Evolutionary conservation across 2,797 vertebrate genomes (phyloP).

Genomic region (Crocidura indochinensis): DNA sequence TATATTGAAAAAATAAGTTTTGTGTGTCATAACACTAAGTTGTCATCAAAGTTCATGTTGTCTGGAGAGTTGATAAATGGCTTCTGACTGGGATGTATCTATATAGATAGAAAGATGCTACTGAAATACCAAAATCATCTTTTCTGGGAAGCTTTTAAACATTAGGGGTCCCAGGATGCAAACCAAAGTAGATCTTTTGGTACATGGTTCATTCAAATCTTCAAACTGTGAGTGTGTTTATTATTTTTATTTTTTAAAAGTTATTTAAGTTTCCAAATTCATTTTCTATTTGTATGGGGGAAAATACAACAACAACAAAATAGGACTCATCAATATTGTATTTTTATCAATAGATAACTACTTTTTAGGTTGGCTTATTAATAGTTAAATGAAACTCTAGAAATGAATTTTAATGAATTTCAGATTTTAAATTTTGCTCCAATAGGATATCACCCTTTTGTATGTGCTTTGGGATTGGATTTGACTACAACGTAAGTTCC

Average conservation of each 20-base stretch:
- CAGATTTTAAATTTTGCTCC: conserved; percentile 51
- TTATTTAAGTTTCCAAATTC: conserved; percentile 68
- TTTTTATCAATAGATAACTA: conserved; percentile 40
- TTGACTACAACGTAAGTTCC: background rate
- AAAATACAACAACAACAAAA: background rate
- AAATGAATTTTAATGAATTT: conserved; percentile 64
- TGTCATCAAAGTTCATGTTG: background rate
- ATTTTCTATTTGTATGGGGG: conserved; percentile 45
- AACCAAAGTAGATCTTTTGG: conserved; percentile 55
- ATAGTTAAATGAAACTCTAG: conserved; percentile 42
- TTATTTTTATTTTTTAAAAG: conserved; percentile 46
- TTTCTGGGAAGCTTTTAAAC: background rate
- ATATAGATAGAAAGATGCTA: background rate
- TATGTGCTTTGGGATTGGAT: conserved; percentile 12
- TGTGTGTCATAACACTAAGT: background rate
- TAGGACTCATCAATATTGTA: conserved; percentile 43
- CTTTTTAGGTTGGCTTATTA: conserved; percentile 25
- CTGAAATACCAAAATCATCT: conserved; percentile 23
- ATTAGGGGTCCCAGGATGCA: background rate
- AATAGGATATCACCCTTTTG: background rate
- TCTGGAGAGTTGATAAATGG: background rate
- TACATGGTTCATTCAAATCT: conserved; percentile 57
- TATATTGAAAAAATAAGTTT: conserved; percentile 44
- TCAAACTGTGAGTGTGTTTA: conserved; percentile 35
- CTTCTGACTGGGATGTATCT: background rate